These are phyloP conservation scores for Lutjanus campechanus DNA, from an alignment of 2,797 vertebrate genomes.

Conservation along the genomic window DNA sequence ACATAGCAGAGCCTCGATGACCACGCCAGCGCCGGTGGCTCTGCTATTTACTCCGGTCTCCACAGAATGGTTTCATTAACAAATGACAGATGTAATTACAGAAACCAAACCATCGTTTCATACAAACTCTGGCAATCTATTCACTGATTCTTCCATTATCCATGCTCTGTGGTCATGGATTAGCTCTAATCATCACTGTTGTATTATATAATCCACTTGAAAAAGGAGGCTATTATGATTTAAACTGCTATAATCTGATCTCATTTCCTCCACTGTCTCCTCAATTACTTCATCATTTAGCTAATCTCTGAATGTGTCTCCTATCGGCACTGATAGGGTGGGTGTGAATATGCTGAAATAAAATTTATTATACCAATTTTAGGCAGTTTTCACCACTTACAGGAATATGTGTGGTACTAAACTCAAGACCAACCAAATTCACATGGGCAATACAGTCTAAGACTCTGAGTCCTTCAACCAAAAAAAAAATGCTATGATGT, in stretches of 20 bases:
- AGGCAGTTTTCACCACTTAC: constrained; percentile 13
- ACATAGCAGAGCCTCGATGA: constrained; percentile 16
- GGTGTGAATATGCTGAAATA: constrained; percentile 30
- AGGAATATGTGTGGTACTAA: not conserved
- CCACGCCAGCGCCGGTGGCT: constrained; percentile 14
- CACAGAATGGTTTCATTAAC: constrained; percentile 39
- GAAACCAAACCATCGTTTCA: constrained; percentile 52
- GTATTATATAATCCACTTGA: constrained; percentile 68
- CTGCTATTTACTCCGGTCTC: constrained; percentile 24
- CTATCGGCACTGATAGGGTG: constrained; percentile 20
- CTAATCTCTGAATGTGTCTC: constrained; percentile 50
- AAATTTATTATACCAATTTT: constrained; percentile 9
- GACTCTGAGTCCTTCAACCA: not conserved
- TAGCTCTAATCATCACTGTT: constrained; percentile 68
- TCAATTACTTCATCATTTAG: constrained; percentile 64
- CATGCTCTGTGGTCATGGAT: constrained; percentile 61
- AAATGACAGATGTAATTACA: constrained; percentile 53
- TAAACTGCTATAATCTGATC: constrained; percentile 71
- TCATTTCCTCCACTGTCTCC: constrained; percentile 59
- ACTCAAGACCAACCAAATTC: not conserved
- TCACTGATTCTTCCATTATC: constrained; percentile 55
- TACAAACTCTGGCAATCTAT: constrained; percentile 44
- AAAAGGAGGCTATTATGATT: constrained; percentile 66
- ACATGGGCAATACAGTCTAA: not conserved
- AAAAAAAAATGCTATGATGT: not conserved